A percentile compares a stretch with the other conserved stretches of the same genome.
phyloP scores from a whole-genome alignment of 1,140 invertebrate genomes.

The Drosophila setifemur region DNA sequence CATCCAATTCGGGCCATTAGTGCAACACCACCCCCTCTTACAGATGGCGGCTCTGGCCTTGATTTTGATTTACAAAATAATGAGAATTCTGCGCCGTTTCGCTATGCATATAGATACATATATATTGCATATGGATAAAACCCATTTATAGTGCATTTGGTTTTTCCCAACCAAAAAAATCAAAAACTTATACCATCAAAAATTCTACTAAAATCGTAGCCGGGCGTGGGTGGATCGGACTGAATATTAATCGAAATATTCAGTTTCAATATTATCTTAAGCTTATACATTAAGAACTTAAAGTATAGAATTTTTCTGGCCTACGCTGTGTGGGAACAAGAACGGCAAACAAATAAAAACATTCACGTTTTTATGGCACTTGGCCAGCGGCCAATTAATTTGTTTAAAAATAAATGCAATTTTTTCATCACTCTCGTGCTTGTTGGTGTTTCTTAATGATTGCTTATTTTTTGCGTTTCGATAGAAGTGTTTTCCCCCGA shows the following conservation, averaged over 20 bases:
- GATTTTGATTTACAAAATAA: slow-evolving; percentile 58
- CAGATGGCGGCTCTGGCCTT: slow-evolving; percentile 61
- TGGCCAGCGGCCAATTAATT: slow-evolving; percentile 68
- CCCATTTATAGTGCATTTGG: background rate
- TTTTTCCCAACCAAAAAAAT: background rate
- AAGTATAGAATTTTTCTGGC: slow-evolving; percentile 2
- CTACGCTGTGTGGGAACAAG: background rate
- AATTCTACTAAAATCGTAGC: background rate
- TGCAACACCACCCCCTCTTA: slow-evolving; percentile 17
- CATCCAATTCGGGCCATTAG: slow-evolving; percentile 54
- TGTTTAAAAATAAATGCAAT: slow-evolving; percentile 74
- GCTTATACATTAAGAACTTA: slow-evolving; percentile 12
- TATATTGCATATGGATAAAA: slow-evolving; percentile 33
- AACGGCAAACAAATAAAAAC: slow-evolving; percentile 46
- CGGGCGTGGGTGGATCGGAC: background rate
- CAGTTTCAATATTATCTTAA: slow-evolving; percentile 1
- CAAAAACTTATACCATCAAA: too few relatives aligned
- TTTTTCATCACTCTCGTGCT: slow-evolving; percentile 30
- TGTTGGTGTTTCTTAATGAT: slow-evolving; percentile 2
- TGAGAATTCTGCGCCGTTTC: background rate
- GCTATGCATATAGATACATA: background rate
- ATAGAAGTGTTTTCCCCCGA: slow-evolving; percentile 42
- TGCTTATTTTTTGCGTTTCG: slow-evolving; percentile 46
- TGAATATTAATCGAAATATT: slow-evolving; percentile 5
- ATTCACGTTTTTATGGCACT: slow-evolving; percentile 77